Conservation (phyloP, 2,888 invertebrate species). For the Tupiocoris notatus region DNA sequence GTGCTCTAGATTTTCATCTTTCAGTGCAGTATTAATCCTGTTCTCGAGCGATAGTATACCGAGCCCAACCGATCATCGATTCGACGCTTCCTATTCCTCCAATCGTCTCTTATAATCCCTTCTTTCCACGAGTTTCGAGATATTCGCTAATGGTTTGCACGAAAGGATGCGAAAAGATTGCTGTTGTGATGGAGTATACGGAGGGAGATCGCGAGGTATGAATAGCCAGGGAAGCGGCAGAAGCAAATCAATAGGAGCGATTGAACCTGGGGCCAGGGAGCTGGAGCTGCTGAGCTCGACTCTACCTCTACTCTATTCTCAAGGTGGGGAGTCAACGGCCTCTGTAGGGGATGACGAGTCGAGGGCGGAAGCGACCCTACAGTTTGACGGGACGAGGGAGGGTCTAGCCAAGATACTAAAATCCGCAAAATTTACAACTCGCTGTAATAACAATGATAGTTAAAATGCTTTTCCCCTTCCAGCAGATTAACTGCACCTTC, state of each 20-base stretch:
- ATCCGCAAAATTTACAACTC: not conserved
- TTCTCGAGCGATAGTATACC: no score
- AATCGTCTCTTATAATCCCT: no score
- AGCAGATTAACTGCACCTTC: no score
- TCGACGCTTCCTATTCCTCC: no score
- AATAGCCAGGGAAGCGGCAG: not conserved
- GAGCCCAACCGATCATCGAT: no score
- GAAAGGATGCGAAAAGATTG: not conserved
- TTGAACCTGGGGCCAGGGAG: not conserved
- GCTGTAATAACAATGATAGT: no score
- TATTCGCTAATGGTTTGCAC: not conserved
- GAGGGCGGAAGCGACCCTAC: not conserved
- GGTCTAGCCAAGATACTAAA: not conserved
- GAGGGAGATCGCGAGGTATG: not conserved
- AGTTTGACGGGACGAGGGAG: not conserved
- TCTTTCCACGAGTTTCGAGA: no score
- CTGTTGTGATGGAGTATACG: not conserved
- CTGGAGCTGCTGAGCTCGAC: not conserved
- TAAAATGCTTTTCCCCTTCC: no score
- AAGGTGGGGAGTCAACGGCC: constrained; percentile 39
- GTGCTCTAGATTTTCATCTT: no score
- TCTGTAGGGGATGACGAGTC: not conserved
- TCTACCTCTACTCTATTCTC: not conserved
- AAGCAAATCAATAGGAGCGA: not conserved
- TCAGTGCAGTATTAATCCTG: no score